phyloP scores from a whole-genome alignment of 2,113 vertebrate genomes.

The Acanthisitta chloris region DNA sequence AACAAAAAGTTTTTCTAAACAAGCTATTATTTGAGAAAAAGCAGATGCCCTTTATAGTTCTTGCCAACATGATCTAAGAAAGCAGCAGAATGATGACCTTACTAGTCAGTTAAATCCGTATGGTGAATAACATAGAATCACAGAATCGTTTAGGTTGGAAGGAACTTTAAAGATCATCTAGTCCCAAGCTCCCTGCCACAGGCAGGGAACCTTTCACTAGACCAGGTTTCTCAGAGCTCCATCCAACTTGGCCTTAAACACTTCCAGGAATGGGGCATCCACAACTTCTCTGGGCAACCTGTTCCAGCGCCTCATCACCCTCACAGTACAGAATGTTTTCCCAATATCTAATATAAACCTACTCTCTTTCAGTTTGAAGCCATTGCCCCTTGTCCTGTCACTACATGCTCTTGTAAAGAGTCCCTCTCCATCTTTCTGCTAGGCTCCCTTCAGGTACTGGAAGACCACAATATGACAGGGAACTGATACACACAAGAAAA shows the following conservation, averaged over 20 bases:
- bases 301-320: neutral
- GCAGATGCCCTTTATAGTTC: neutral
- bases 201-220: neutral
- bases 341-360: neutral
- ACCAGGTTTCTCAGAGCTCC: neutral
- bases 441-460: neutral
- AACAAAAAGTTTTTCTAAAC: neutral
- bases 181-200: no score
- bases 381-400: neutral
- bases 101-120: neutral
- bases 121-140: neutral
- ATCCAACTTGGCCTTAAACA: neutral
- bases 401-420: neutral
- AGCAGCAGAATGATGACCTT: neutral
- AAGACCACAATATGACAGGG: neutral
- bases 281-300: neutral
- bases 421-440: neutral
- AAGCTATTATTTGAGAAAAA: neutral
- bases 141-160: neutral
- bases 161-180: neutral
- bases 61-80: neutral
- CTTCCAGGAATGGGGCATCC: neutral
- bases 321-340: neutral
- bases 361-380: neutral
- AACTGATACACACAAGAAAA: neutral